phyloP scores from a whole-genome alignment of 2,888 invertebrate genomes.

The Ormyrus rosae region DNA sequence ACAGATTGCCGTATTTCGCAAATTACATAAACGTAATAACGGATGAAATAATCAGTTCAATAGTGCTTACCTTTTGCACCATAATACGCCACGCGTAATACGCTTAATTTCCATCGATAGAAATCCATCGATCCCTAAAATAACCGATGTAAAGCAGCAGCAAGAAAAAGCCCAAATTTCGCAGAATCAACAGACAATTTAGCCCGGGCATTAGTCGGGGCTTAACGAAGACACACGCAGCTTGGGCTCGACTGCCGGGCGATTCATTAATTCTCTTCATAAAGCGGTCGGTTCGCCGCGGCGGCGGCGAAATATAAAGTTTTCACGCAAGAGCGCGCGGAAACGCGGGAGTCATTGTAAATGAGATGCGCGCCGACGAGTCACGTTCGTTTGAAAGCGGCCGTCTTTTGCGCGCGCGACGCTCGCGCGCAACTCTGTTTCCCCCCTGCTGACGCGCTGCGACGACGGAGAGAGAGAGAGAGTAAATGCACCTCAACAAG shows the following conservation, averaged over 20 bases:
- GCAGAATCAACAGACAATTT: not conserved
- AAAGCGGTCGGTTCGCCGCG: not conserved
- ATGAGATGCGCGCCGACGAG: constrained; percentile 4
- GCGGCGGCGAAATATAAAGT: constrained; percentile 14
- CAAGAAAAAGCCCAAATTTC: too few species aligned
- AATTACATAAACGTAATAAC: too few species aligned
- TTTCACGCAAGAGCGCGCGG: not conserved
- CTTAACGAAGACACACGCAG: too few species aligned
- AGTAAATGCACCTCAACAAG: constrained; percentile 49
- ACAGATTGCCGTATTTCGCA: too few species aligned
- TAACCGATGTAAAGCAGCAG: too few species aligned
- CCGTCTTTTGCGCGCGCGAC: not conserved
- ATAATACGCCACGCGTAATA: too few species aligned
- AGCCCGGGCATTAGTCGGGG: not conserved
- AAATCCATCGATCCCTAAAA: too few species aligned
- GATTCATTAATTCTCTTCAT: constrained; percentile 17
- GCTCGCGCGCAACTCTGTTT: not conserved
- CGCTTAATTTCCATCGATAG: too few species aligned
- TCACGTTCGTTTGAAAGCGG: not conserved
- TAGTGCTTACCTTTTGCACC: too few species aligned
- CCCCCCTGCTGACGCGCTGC: too few species aligned
- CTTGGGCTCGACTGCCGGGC: not conserved
- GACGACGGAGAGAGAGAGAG: too few species aligned
- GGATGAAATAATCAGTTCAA: too few species aligned
- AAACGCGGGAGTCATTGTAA: constrained; percentile 23